These are phyloP conservation scores for Leptogaster cylindrica DNA, from an alignment of 2,888 invertebrate species.

Conservation along the genomic window DNA sequence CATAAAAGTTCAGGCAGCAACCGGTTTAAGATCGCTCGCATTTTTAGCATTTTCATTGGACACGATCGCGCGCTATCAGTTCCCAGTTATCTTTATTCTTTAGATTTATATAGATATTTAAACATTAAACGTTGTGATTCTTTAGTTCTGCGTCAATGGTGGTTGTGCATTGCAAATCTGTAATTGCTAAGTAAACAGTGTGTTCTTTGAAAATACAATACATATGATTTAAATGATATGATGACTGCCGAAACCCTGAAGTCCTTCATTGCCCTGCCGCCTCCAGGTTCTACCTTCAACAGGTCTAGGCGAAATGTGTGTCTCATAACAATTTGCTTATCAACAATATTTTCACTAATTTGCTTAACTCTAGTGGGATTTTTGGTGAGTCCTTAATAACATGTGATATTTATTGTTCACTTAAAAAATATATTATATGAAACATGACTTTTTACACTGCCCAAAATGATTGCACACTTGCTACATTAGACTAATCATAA, in stretches of 20 bases:
- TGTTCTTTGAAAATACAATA: background rate
- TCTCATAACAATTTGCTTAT: constrained; percentile 52
- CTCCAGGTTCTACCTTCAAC: constrained; percentile 42
- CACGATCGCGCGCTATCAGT: background rate
- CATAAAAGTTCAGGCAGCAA: background rate
- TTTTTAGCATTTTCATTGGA: background rate
- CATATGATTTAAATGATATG: background rate
- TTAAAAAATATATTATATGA: too few species aligned
- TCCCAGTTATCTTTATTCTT: background rate
- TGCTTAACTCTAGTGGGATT: constrained; percentile 53
- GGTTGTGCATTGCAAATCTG: constrained; percentile 3
- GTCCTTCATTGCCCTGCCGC: constrained; percentile 58
- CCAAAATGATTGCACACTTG: too few species aligned
- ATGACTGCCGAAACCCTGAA: constrained; percentile 62
- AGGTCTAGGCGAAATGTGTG: constrained; percentile 24
- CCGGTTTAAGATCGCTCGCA: constrained; percentile 15
- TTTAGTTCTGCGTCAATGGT: background rate
- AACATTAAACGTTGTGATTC: too few species aligned
- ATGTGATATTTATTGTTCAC: too few species aligned
- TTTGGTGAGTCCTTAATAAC: constrained; percentile 55
- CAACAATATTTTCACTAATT: constrained; percentile 52
- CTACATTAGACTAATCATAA: too few species aligned
- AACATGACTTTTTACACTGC: too few species aligned
- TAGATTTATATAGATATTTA: too few species aligned
- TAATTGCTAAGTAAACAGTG: constrained; percentile 2